These are phyloP conservation scores for Alethe diademata DNA, from an alignment of 2,113 vertebrate genomes.

Conservation along the genomic window DNA sequence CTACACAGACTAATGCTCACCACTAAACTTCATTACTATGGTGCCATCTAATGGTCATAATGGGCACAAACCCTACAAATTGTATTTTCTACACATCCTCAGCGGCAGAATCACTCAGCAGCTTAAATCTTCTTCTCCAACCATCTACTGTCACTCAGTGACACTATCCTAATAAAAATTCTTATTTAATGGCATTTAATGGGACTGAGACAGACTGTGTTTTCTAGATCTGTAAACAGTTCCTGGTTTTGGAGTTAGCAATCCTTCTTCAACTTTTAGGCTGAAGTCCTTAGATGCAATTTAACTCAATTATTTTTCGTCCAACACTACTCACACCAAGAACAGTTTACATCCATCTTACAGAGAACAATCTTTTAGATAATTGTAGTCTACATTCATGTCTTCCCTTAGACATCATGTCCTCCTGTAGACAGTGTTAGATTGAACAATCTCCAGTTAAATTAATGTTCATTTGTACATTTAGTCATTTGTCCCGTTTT, in stretches of 20 bases:
- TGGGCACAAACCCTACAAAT: not conserved
- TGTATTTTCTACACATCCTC: not conserved
- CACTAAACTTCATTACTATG: not conserved
- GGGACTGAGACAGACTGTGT: not conserved
- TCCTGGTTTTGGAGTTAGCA: not conserved
- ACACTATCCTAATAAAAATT: not conserved
- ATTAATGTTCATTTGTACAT: not conserved
- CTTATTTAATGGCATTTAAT: not conserved
- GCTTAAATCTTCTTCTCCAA: not conserved
- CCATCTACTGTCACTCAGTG: not conserved
- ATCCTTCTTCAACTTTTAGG: not conserved
- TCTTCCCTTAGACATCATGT: not conserved
- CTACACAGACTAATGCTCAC: not conserved
- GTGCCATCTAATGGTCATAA: conserved; percentile 42
- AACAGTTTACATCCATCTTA: not conserved
- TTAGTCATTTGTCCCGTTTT: not conserved
- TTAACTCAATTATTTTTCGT: not conserved
- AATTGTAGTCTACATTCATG: not conserved
- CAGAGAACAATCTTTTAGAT: not conserved
- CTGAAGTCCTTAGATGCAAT: not conserved
- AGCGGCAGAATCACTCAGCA: not conserved
- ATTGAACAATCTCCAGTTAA: not conserved
- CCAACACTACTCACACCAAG: not conserved
- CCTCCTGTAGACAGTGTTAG: not conserved
- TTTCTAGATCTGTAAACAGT: not conserved